These are phyloP conservation scores for Rhopilema esculentum DNA, from an alignment of 30 jellyfish, hydroid and myxozoan genomes.

Conservation along the genomic window DNA sequence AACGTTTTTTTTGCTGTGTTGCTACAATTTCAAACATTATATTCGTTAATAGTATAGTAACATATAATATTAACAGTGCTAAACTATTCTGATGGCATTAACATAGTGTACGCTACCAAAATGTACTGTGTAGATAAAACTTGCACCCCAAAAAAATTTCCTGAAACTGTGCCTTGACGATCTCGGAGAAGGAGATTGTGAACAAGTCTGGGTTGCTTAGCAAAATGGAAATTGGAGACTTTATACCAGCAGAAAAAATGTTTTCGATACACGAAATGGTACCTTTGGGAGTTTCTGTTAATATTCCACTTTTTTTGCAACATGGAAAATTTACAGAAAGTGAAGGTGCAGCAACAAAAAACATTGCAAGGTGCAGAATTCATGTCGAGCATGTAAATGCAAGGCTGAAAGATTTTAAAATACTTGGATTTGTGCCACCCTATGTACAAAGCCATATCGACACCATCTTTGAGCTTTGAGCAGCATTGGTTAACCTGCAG, in stretches of 20 bases:
- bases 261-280: slow-evolving; percentile 9
- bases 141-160: no score
- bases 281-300: slow-evolving; percentile 32
- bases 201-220: no score
- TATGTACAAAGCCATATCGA: slow-evolving; percentile 7
- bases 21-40: no score
- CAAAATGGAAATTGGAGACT: slow-evolving; percentile 7
- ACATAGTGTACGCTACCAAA: no score
- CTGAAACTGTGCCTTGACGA: slow-evolving; percentile 25
- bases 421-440: slow-evolving; percentile 33
- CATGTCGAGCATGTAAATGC: slow-evolving; percentile 53
- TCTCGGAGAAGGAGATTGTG: no score
- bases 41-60: no score
- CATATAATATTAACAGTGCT: no score
- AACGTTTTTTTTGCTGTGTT: slow-evolving; percentile 21
- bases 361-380: slow-evolving; percentile 46
- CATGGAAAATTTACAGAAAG: slow-evolving; percentile 28
- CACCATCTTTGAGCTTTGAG: slow-evolving; percentile 36
- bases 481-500: slow-evolving; percentile 47
- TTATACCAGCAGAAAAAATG: slow-evolving; percentile 17
- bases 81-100: no score
- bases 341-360: slow-evolving; percentile 31
- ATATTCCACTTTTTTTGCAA: slow-evolving; percentile 33
- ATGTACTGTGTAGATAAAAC: no score
- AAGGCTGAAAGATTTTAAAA: slow-evolving; percentile 20